A percentile compares a stretch with the other conserved stretches of the same genome.
Conservation (phyloP, 2,797 vertebrate genomes). For the Notoglanidium macrostoma region DNA sequence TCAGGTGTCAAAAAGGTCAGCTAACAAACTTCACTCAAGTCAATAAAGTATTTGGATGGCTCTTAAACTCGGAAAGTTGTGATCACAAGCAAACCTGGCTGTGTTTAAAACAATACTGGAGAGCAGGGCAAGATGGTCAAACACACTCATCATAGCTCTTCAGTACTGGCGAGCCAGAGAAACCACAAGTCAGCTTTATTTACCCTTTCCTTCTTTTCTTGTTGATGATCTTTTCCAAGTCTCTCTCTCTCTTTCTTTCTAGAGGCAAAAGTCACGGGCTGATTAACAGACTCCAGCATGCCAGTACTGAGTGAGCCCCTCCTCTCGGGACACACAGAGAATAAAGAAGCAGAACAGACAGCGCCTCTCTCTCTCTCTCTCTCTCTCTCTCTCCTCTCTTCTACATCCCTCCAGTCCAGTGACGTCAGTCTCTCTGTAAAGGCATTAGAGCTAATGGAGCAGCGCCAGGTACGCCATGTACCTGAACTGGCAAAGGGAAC, state of each 20-base stretch:
- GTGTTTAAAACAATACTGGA: not conserved
- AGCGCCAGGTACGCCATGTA: slow-evolving; percentile 64
- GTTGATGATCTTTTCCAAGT: slow-evolving; percentile 9
- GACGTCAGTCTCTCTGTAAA: slow-evolving; percentile 73
- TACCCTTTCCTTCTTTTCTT: slow-evolving; percentile 31
- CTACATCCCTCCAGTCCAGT: slow-evolving; percentile 51
- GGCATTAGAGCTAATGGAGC: slow-evolving; percentile 70
- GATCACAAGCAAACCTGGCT: not conserved
- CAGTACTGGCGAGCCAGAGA: slow-evolving; percentile 51
- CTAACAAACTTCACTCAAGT: not conserved
- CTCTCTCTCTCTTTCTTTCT: slow-evolving; percentile 51
- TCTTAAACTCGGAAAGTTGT: not conserved
- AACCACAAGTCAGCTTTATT: slow-evolving; percentile 58
- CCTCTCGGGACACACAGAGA: slow-evolving; percentile 71
- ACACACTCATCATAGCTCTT: slow-evolving; percentile 54
- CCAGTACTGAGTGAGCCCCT: slow-evolving; percentile 66
- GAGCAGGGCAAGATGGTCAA: slow-evolving; percentile 49
- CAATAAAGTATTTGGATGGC: not conserved
- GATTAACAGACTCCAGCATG: slow-evolving; percentile 74
- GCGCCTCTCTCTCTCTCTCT: slow-evolving; percentile 42
- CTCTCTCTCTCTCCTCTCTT: slow-evolving; percentile 8
- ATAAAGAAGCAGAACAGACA: slow-evolving; percentile 68
- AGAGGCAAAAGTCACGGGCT: slow-evolving; percentile 70
- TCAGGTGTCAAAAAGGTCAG: not conserved
- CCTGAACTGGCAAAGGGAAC: slow-evolving; percentile 58